Evolutionary conservation across 2,888 invertebrate species (phyloP).

Genomic region (Lasius platythorax): DNA sequence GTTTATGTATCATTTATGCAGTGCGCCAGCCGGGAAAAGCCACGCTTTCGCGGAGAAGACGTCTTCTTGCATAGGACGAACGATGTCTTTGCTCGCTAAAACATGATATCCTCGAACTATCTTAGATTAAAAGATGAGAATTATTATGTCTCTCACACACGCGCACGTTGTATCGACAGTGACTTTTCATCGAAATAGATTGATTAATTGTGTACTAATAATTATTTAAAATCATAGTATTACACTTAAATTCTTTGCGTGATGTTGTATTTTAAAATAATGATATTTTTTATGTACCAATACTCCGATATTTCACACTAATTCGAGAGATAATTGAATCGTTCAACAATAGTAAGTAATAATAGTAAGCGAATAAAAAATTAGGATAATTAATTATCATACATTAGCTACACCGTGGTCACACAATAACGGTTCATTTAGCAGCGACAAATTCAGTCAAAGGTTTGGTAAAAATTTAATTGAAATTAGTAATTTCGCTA

Average conservation of each 20-base stretch:
- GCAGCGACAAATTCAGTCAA: background rate
- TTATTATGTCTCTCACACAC: background rate
- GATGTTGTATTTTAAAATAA: background rate
- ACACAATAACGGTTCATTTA: background rate
- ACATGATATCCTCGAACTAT: conserved; percentile 28
- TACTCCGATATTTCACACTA: background rate
- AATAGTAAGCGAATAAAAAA: background rate
- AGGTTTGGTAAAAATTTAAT: conserved; percentile 21
- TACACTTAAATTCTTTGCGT: background rate
- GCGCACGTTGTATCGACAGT: background rate
- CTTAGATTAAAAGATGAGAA: background rate
- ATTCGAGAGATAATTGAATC: background rate
- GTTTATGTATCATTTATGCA: conserved; percentile 78
- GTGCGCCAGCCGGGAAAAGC: conserved; percentile 62
- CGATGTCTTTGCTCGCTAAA: conserved; percentile 39
- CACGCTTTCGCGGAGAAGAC: conserved; percentile 52
- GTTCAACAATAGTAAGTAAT: background rate
- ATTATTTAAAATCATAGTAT: background rate
- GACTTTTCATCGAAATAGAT: background rate
- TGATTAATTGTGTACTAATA: background rate
- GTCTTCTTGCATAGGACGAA: conserved; percentile 2
- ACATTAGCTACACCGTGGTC: background rate
- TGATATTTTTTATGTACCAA: background rate
- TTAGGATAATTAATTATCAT: background rate
- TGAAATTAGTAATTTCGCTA: conserved; percentile 41